Evolutionary conservation across 2,888 invertebrate species (phyloP).

Genomic region (Craniophora ligustri): DNA sequence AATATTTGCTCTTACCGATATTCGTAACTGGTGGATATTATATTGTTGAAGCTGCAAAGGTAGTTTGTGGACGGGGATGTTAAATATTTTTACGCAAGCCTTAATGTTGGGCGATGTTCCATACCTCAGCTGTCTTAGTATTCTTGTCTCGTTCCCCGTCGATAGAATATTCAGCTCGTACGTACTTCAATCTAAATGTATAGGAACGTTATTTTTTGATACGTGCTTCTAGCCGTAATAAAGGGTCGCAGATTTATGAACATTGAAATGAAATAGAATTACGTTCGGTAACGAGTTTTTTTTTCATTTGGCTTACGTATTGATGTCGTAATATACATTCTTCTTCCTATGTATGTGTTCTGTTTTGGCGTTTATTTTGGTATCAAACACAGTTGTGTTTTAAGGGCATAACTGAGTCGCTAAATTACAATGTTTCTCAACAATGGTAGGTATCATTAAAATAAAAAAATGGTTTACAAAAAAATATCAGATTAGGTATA

Average conservation of each 20-base stretch:
- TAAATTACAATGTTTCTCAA: no score
- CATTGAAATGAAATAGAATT: slow-evolving; percentile 37
- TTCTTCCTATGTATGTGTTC: neutral
- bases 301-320: slow-evolving; percentile 17
- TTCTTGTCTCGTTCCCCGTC: slow-evolving; percentile 49
- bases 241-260: slow-evolving; percentile 37
- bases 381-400: no score
- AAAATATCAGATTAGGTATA: no score
- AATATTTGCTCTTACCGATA: no score
- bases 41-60: neutral
- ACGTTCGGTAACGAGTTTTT: slow-evolving; percentile 10
- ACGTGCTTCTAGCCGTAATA: slow-evolving; percentile 54
- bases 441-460: no score
- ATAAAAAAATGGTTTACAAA: no score
- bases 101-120: slow-evolving; percentile 12
- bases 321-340: neutral
- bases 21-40: no score
- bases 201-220: slow-evolving; percentile 59
- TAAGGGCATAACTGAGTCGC: no score
- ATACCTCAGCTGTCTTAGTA: slow-evolving; percentile 49
- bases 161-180: slow-evolving; percentile 64
- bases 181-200: slow-evolving; percentile 62
- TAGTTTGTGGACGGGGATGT: slow-evolving; percentile 13
- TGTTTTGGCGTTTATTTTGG: neutral
- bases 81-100: slow-evolving; percentile 38